Percentiles rank a stretch among this genome's conserved stretches.
phyloP scores from a whole-genome alignment of 2,113 vertebrate species.

The Perccottus glenii region DNA sequence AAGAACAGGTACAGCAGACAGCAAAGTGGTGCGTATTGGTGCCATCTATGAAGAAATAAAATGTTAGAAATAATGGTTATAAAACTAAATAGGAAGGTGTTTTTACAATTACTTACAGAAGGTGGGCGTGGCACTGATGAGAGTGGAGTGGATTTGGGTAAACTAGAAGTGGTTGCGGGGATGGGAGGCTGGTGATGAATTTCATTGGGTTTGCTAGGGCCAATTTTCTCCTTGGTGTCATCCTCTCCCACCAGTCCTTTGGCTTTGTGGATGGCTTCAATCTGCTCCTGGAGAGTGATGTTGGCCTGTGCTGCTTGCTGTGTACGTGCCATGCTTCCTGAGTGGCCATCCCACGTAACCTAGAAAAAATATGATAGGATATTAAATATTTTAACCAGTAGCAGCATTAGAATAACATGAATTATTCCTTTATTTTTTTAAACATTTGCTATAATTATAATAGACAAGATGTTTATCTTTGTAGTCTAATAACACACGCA shows the following conservation, averaged over 20 bases:
- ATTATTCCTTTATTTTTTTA: too few species aligned
- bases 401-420: too few species aligned
- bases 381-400: not conserved
- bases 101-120: conserved; percentile 61
- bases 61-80: not conserved
- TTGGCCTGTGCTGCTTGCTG: conserved; percentile 98
- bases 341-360: conserved; percentile 99
- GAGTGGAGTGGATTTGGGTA: conserved; percentile 84
- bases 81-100: not conserved
- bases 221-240: conserved; percentile 96
- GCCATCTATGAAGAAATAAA: conserved; percentile 79
- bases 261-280: conserved; percentile 98
- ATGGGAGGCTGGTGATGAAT: conserved; percentile 82
- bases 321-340: conserved; percentile 98
- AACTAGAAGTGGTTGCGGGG: conserved; percentile 76
- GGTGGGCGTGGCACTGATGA: conserved; percentile 83
- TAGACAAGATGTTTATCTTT: too few species aligned
- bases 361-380: conserved; percentile 39
- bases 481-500: too few species aligned
- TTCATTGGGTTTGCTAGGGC: conserved; percentile 96
- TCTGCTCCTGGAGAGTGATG: conserved; percentile 99
- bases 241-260: conserved; percentile 98
- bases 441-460: too few species aligned
- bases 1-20: conserved; percentile 92
- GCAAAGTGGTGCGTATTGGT: conserved; percentile 88